Evolutionary conservation across 2,888 invertebrate genomes (phyloP).

Genomic region (Dioctria linearis): DNA sequence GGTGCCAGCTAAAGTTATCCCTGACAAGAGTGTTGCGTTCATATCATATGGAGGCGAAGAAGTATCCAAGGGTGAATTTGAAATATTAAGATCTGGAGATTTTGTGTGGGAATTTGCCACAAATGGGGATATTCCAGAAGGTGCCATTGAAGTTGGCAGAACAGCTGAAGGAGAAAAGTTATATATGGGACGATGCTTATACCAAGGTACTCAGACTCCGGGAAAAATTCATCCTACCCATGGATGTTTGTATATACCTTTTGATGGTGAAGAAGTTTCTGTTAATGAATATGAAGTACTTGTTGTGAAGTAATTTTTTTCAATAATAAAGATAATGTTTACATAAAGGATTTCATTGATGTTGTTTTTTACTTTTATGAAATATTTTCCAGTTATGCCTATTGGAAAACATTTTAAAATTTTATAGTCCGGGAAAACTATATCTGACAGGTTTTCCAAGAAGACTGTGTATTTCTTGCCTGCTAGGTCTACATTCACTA

Average conservation of each 20-base stretch:
- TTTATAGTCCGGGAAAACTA: no score
- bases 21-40: conserved; percentile 77
- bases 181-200: conserved; percentile 78
- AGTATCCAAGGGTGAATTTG: conserved; percentile 76
- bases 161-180: conserved; percentile 78
- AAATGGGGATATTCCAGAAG: conserved; percentile 76
- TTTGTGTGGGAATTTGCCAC: conserved; percentile 78
- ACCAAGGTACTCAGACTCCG: conserved; percentile 78
- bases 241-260: conserved; percentile 72
- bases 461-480: no score
- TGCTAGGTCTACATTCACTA: no score
- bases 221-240: conserved; percentile 78
- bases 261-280: conserved; percentile 69
- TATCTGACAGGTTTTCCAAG: no score
- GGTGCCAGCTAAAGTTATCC: conserved; percentile 77
- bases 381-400: neutral
- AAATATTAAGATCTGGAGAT: conserved; percentile 77
- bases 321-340: neutral
- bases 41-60: conserved; percentile 77
- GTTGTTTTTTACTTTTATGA: neutral
- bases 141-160: conserved; percentile 78
- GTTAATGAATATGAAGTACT: conserved; percentile 70
- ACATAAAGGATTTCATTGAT: neutral
- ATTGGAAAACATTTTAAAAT: no score
- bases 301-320: conserved; percentile 60